These are phyloP conservation scores for Agrochola circellaris DNA, from an alignment of 2,888 invertebrate species.

Conservation along the genomic window DNA sequence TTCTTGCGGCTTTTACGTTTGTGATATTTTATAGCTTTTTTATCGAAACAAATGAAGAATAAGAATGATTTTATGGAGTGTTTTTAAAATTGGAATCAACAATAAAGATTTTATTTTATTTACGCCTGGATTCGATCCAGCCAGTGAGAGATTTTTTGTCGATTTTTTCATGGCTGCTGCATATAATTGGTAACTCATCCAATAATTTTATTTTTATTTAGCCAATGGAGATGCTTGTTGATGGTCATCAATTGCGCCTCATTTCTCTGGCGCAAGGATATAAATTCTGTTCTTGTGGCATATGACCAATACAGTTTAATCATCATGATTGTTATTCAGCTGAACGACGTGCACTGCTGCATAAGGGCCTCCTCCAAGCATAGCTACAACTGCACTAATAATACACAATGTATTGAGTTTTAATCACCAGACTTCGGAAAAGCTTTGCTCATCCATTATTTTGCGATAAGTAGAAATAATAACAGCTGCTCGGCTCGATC, in stretches of 20 bases:
- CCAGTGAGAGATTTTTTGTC: neutral
- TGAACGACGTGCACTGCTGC: too few species aligned
- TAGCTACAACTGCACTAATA: neutral
- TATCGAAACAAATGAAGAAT: slow-evolving; percentile 14
- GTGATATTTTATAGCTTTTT: neutral
- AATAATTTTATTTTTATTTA: neutral
- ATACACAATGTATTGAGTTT: too few species aligned
- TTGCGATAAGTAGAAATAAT: neutral
- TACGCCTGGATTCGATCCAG: neutral
- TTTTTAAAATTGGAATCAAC: slow-evolving; percentile 9
- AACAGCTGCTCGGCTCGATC: neutral
- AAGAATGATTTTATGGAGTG: neutral
- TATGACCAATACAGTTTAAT: too few species aligned
- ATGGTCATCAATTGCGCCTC: neutral
- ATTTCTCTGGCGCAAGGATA: neutral
- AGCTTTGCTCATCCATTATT: neutral
- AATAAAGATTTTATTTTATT: too few species aligned
- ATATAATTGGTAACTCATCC: neutral
- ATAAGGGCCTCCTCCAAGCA: neutral
- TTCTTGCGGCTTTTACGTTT: slow-evolving; percentile 30
- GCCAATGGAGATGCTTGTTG: neutral
- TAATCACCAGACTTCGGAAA: neutral
- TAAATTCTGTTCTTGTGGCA: too few species aligned
- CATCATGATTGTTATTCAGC: neutral
- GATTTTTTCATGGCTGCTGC: neutral